phyloP scores from a whole-genome alignment of 2,888 invertebrate species.

The Frankliniella fusca region DNA sequence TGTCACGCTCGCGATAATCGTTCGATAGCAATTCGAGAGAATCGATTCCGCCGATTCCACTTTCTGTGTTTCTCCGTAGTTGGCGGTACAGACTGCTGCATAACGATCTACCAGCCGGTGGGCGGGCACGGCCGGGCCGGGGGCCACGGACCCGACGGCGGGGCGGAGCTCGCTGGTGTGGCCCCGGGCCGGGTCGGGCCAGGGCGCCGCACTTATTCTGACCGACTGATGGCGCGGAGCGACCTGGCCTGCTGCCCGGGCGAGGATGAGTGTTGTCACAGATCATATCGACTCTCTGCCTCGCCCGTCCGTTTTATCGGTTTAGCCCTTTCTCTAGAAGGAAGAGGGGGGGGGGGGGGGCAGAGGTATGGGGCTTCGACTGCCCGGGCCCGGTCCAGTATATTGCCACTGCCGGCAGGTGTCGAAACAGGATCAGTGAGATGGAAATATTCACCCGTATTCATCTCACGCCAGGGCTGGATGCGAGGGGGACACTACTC shows the following conservation, averaged over 20 bases:
- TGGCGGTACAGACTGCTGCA: background rate
- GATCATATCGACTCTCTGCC: too few species aligned
- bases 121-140: too few species aligned
- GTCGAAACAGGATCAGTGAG: background rate
- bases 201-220: too few species aligned
- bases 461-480: background rate
- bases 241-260: too few species aligned
- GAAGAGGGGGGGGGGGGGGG: background rate
- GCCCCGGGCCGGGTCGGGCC: too few species aligned
- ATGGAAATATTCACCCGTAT: background rate
- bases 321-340: background rate
- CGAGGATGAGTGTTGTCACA: too few species aligned
- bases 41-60: slow-evolving; percentile 19
- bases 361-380: background rate
- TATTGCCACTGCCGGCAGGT: background rate
- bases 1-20: slow-evolving; percentile 25
- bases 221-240: too few species aligned
- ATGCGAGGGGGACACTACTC: too few species aligned
- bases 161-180: too few species aligned
- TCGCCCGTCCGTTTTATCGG: too few species aligned
- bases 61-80: slow-evolving; percentile 10
- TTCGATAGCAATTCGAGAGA: slow-evolving; percentile 24
- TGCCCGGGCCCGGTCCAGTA: background rate
- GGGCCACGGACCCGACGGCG: too few species aligned
- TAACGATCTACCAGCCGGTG: background rate